Evolutionary conservation across 2,888 invertebrate species (phyloP), one percentile per base, ranked within the genome.

Genomic region (Cremastinae sp.): DNA sequence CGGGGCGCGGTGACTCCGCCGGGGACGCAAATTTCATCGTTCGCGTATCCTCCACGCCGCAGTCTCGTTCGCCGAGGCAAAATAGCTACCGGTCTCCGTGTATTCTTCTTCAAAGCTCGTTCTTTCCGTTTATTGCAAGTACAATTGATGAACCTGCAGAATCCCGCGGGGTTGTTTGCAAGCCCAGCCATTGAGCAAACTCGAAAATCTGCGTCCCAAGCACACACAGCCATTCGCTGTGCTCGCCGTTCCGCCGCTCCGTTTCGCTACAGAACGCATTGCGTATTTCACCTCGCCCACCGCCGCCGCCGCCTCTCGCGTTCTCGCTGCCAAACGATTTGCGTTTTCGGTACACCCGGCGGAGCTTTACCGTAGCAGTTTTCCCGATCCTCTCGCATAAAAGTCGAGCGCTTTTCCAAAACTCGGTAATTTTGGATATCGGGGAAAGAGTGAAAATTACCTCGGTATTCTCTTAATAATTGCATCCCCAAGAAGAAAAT

Each of bases 1-100:
- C n/a, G n/a, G n/a, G n/a, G n/a, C n/a, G 68, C 74, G 81, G 75
- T 79, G 81, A 81, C 74, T 80, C 75, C 75, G 75, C 75, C 75
- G 75, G 78, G 78, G 81, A 80, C 74, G 78, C 78, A 71, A 81
- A 78, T 78, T 78, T 68, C 75, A 72, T 75, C 70, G 79, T 66
- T 75, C 70, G 79, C 62, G 71, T 72, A 75, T 78, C 79, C 75
- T 76, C 74, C 68, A 75, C 75, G 64, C 65, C 74, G 45, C 59
- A 34, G 54, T 54, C 73, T 72, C 71, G 56, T 80, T 78, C 74
- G 78, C 77, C 79, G 72, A 69, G 78, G 80, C 76, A 79, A 82
- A 85, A 84, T 82, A 83, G 83, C 81, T 78, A 72, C 72, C 75
- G 75, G 72, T 74, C 81, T 82, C 80, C 80, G 79, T 80, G 78